Evolutionary conservation across 2,888 invertebrate genomes (phyloP).

Genomic region (Noctuana brunneofusca): DNA sequence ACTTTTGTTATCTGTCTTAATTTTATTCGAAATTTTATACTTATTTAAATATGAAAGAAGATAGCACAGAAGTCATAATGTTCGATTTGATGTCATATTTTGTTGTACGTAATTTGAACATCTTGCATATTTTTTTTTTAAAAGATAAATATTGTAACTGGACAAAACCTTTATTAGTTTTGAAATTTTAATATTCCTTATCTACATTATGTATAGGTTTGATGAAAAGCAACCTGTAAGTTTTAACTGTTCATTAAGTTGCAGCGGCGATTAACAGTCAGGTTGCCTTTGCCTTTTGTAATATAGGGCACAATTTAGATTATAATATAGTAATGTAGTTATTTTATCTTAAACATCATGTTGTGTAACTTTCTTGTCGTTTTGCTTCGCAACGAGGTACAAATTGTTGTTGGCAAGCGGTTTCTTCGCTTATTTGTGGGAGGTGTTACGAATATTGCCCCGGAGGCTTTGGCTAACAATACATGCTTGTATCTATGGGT

Average conservation of each 20-base stretch:
- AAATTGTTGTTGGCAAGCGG: constrained; percentile 42
- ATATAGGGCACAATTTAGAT: constrained; percentile 4
- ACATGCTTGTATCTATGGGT: constrained; percentile 61
- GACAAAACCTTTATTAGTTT: too few relatives aligned
- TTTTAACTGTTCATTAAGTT: background rate
- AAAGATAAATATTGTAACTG: too few relatives aligned
- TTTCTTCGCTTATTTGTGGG: constrained; percentile 57
- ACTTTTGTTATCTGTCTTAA: background rate
- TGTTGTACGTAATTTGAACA: too few relatives aligned
- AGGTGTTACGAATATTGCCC: constrained; percentile 68
- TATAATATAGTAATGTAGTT: constrained; percentile 4
- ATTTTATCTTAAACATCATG: constrained; percentile 27
- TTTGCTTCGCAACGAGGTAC: constrained; percentile 37
- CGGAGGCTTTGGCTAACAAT: constrained; percentile 58
- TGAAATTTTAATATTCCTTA: too few relatives aligned
- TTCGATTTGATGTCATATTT: too few relatives aligned
- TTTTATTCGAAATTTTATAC: too few relatives aligned
- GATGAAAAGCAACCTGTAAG: too few relatives aligned
- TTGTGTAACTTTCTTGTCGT: too few relatives aligned
- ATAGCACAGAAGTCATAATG: too few relatives aligned
- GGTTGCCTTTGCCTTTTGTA: background rate
- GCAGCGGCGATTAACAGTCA: background rate
- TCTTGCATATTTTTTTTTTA: too few relatives aligned
- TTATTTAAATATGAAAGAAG: too few relatives aligned
- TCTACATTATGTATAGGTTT: too few relatives aligned